phyloP scores from a whole-genome alignment of 2,888 invertebrate genomes.

The Hydriomena furcata region DNA sequence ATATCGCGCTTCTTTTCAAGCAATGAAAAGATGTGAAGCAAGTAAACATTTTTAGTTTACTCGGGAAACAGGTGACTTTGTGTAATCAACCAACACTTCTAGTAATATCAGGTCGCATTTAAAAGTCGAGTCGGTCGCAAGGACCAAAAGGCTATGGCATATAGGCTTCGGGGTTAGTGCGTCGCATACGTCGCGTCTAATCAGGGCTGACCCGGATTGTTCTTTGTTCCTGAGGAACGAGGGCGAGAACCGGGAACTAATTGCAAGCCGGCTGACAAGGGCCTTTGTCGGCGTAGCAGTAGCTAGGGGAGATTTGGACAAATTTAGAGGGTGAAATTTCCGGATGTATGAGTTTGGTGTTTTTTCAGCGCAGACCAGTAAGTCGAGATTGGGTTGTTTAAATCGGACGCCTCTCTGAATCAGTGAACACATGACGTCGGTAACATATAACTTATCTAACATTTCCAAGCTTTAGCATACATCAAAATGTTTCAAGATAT shows the following conservation, averaged over 20 bases:
- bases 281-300: slow-evolving; percentile 36
- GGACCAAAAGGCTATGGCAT: slow-evolving; percentile 8
- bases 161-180: slow-evolving; percentile 20
- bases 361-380: slow-evolving; percentile 8
- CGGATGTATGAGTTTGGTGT: neutral
- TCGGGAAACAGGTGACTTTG: too few relatives aligned
- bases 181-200: slow-evolving; percentile 54
- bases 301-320: slow-evolving; percentile 22
- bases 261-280: slow-evolving; percentile 51
- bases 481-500: slow-evolving; percentile 2
- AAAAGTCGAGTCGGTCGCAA: neutral
- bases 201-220: slow-evolving; percentile 61
- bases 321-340: slow-evolving; percentile 16
- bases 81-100: too few relatives aligned
- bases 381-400: neutral
- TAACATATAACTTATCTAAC: neutral
- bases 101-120: neutral
- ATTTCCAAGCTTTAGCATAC: slow-evolving; percentile 6
- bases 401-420: too few relatives aligned
- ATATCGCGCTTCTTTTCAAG: too few relatives aligned
- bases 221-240: slow-evolving; percentile 52
- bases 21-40: too few relatives aligned
- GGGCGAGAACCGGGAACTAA: slow-evolving; percentile 51
- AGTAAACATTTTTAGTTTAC: too few relatives aligned
- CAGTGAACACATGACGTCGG: too few relatives aligned